A percentile compares a stretch with the other conserved stretches of the same genome.
Evolutionary conservation across 2,113 vertebrate species (phyloP).

Genomic region (Uria aalge): DNA sequence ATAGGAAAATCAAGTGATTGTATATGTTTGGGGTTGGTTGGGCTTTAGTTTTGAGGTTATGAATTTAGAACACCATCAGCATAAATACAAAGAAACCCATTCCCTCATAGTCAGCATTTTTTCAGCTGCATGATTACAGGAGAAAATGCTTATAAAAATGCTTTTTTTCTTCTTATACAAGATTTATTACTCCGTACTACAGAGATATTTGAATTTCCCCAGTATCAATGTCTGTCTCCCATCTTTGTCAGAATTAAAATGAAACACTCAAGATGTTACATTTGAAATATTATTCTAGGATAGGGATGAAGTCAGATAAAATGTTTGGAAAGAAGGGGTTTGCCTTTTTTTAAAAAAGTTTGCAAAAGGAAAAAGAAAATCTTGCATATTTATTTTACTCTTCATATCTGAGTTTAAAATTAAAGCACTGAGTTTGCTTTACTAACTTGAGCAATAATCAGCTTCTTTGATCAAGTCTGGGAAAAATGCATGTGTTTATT

Average conservation of each 20-base stretch:
- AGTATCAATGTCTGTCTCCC: not conserved
- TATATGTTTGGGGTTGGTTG: not conserved
- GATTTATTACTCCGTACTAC: not conserved
- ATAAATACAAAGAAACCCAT: not conserved
- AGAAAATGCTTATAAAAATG: not conserved
- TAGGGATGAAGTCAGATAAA: not conserved
- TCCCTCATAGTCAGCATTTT: not conserved
- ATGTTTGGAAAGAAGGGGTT: not conserved
- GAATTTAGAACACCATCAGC: not conserved
- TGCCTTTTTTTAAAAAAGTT: not conserved
- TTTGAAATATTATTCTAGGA: not conserved
- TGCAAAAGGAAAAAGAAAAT: not conserved
- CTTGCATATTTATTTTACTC: not conserved
- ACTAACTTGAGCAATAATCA: not conserved
- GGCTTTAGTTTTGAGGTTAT: not conserved
- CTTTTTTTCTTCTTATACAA: not conserved
- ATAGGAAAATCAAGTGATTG: not conserved
- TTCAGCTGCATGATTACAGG: not conserved
- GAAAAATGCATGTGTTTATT: not conserved
- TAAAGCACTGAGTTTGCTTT: not conserved
- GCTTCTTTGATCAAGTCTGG: not conserved
- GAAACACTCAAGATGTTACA: not conserved
- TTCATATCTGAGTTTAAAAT: not conserved
- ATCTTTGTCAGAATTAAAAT: not conserved
- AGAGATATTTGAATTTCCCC: not conserved